Conservation (phyloP, 2,888 invertebrate genomes). For the Unio pictorum region DNA sequence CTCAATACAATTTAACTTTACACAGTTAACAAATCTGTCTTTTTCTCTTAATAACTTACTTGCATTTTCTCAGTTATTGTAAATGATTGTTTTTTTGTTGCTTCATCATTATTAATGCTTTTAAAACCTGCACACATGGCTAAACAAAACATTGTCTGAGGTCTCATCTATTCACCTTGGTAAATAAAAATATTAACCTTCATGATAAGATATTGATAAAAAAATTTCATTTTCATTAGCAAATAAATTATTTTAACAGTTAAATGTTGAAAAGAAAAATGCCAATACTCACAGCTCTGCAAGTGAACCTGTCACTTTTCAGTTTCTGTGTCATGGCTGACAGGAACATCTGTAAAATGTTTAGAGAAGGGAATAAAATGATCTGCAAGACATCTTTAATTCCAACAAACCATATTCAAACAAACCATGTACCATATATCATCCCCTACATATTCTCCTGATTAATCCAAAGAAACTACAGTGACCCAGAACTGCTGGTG, state of each 20-base stretch:
- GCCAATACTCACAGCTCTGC: slow-evolving; percentile 78
- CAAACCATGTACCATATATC: not conserved
- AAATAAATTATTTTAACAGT: not conserved
- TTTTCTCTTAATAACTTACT: too few relatives aligned
- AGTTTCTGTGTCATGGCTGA: slow-evolving; percentile 95
- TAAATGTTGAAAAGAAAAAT: not conserved
- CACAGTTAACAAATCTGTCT: too few relatives aligned
- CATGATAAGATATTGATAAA: not conserved
- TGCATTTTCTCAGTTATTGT: too few relatives aligned
- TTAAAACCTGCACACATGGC: too few relatives aligned
- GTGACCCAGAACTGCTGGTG: too few relatives aligned
- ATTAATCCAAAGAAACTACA: too few relatives aligned
- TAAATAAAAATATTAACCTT: too few relatives aligned
- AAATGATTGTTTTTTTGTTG: too few relatives aligned
- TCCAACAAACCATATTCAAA: not conserved
- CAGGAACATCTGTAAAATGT: slow-evolving; percentile 79
- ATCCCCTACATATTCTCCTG: not conserved
- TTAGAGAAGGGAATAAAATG: slow-evolving; percentile 2
- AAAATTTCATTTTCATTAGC: not conserved
- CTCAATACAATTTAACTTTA: too few relatives aligned
- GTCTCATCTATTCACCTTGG: too few relatives aligned
- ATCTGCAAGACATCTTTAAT: not conserved
- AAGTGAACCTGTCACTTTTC: slow-evolving; percentile 91
- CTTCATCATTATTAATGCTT: too few relatives aligned
- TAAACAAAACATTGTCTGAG: too few relatives aligned